Evolutionary conservation across 2,888 invertebrate genomes (phyloP), one percentile per base, ranked within the genome.

Genomic region (Ophioninae sp.): DNA sequence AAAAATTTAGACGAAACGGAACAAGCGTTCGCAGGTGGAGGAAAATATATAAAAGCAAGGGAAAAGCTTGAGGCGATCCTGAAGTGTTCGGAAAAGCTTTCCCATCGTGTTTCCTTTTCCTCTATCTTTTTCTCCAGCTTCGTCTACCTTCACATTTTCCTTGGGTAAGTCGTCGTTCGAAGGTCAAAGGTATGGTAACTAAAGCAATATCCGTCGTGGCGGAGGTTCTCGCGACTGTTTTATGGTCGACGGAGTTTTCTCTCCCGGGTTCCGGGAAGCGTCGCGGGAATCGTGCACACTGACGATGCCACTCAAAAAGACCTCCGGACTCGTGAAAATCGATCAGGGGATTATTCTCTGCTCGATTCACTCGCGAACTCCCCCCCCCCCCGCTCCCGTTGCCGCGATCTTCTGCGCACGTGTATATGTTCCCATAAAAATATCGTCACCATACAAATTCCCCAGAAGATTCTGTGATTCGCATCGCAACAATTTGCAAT

Each of bases 141-240:
- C 68, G 68, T 67, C 41, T 73, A 21, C 57, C 30, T 20, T 72
- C 69, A 57, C 70, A 30, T 68, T 79, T 61, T 69, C 20, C 72
- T 39, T 21, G 44, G 68, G 64, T 72, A 72, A 83, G 70, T 62
- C 83, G 79, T 80, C 64, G 76, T 39, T 68, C 81, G 69, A 72
- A 82, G 82, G 83, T 78, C 73, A 87, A 89, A 87, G 83, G 87
- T 89, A 90, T 89, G 90, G 88, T 89, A 89, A 90, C 89, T 87
- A 89, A 89, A 90, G 89, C 89, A 90, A 90, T 90, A 90, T 89
- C 89, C 88, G 87, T 80, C 77, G 75, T 78, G 83, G 81, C 69
- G 30, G 77, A 81, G 69, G 80, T 64, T 79, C 72, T 67, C 74
- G 65, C 78, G 37, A 74, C 68, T 68, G 64, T 85, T 85, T 84